A percentile compares a stretch with the other conserved stretches of the same genome.
Conservation (phyloP, 2,113 vertebrate genomes). For the Tylochromis polylepis region DNA sequence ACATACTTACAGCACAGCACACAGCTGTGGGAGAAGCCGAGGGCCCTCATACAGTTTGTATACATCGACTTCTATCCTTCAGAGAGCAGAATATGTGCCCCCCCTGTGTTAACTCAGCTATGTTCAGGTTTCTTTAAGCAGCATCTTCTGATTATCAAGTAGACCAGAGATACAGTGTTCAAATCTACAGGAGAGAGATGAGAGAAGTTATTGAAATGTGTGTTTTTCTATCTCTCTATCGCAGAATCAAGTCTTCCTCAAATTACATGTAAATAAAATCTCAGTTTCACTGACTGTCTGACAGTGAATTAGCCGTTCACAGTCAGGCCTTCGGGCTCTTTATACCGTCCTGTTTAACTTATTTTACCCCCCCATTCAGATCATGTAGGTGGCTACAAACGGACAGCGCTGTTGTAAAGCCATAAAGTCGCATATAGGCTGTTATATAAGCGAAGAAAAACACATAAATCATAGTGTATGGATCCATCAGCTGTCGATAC, state of each 20-base stretch:
- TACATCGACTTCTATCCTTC: not conserved
- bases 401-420: not conserved
- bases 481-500: not conserved
- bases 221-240: not conserved
- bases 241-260: not conserved
- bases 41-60: not conserved
- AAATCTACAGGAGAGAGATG: not conserved
- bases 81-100: not conserved
- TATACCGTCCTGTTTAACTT: not conserved
- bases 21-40: not conserved
- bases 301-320: not conserved
- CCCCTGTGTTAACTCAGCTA: not conserved
- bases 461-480: not conserved
- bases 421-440: not conserved
- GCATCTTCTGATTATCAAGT: not conserved
- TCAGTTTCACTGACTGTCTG: not conserved
- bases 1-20: constrained; percentile 26
- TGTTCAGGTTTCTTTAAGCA: not conserved
- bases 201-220: not conserved
- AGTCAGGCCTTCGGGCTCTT: not conserved
- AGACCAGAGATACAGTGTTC: not conserved
- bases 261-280: not conserved
- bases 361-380: not conserved
- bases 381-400: not conserved
- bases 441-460: not conserved